Evolutionary conservation across 2,797 vertebrate genomes (phyloP), one percentile per base, ranked within the genome.

Genomic region (Pagetopsis macropterus): DNA sequence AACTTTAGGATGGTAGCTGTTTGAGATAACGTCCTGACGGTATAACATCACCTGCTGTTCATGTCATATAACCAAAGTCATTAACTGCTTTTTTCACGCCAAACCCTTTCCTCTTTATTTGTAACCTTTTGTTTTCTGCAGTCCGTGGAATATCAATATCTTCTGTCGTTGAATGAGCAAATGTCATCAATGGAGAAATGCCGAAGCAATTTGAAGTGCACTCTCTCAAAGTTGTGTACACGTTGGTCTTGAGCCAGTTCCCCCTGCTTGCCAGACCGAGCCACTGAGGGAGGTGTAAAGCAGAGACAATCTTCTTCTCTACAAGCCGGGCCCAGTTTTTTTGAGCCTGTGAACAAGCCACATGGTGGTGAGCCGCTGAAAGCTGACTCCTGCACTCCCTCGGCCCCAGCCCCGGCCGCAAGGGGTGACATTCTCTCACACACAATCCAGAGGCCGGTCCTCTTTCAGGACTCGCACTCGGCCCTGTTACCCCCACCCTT

Each of bases 391-490:
- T 83, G 69, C 80, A 70, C 82, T 89, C 88, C 85, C 83, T 84
- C 81, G 45, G 85, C 80, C 83, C 82, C 76, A 82, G 83, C 78
- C 82, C 75, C 68, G 75, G 83, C 89, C 83, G 79, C 83, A 72
- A 90, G 88, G 88, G 86, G 89, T 91, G 92, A 93, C 89, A 93
- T 94, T 93, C 93, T 92, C 92, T 90, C 91, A 82, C 90, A 91
- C 84, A 93, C 93, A 92, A 94, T 93, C 89, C 86, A 82, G 83
- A 84, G 83, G 81, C 91, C 81, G 87, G 91, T 94, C 87, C 83
- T 91, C 90, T 93, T 93, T 93, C 93, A 93, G 88, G 90, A 84
- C 88, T 91, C 70, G 71, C 88, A 83, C 91, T 90, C 85, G 83
- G 88, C 89, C 90, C 90, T 78, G 81, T 89, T 90, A 83, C 84